Percentiles rank a stretch among this genome's conserved stretches.
Conservation (phyloP, 2,888 invertebrate genomes). For the Acrocyrtus sp. region DNA sequence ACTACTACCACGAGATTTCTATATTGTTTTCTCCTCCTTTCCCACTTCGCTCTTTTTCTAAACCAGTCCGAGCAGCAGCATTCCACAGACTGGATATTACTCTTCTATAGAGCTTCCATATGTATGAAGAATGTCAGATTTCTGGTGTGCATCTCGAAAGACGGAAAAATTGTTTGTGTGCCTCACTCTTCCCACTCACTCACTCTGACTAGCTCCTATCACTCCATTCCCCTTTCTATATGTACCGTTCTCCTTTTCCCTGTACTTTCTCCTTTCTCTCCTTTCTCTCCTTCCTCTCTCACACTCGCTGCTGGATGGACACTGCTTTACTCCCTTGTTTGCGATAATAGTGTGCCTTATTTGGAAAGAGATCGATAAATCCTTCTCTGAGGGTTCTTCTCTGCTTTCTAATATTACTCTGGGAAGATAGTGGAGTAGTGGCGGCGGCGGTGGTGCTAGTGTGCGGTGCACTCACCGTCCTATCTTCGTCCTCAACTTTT, state of each 20-base stretch:
- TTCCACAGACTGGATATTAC: slow-evolving; percentile 50
- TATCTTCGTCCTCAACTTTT: background rate
- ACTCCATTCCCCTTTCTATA: slow-evolving; percentile 41
- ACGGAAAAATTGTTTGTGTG: slow-evolving; percentile 31
- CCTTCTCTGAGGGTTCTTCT: slow-evolving; percentile 55
- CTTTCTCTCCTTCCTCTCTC: background rate
- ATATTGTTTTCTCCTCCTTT: slow-evolving; percentile 11
- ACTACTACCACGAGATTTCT: too few relatives aligned
- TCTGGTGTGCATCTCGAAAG: slow-evolving; percentile 35
- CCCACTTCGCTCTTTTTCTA: slow-evolving; percentile 16
- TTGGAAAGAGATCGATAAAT: slow-evolving; percentile 58
- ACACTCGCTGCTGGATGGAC: slow-evolving; percentile 1
- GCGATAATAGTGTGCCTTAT: slow-evolving; percentile 49
- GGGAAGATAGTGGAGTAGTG: too few relatives aligned
- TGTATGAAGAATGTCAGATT: slow-evolving; percentile 50
- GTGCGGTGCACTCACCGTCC: background rate
- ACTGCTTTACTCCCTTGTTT: slow-evolving; percentile 24
- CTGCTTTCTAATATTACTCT: too few relatives aligned
- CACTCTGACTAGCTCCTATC: slow-evolving; percentile 42
- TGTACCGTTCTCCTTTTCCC: slow-evolving; percentile 42
- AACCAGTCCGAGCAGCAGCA: slow-evolving; percentile 51
- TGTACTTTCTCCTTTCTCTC: slow-evolving; percentile 8
- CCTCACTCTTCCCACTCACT: slow-evolving; percentile 20
- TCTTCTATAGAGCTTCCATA: slow-evolving; percentile 41
- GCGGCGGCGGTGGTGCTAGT: background rate